phyloP scores from a whole-genome alignment of 2,888 invertebrate species.

The Drosophila emarginata region DNA sequence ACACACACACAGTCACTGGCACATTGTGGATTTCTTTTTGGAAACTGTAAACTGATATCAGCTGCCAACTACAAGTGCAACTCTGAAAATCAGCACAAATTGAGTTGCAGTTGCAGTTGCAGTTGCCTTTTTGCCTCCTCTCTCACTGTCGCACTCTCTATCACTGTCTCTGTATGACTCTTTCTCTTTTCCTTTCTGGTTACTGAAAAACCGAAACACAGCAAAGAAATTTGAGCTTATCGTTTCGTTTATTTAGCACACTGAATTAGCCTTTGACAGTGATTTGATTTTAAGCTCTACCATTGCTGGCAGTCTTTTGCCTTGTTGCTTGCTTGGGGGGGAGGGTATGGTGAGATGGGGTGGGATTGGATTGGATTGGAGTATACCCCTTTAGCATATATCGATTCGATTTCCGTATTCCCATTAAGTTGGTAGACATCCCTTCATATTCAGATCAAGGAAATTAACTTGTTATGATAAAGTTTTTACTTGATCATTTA shows the following conservation, averaged over 20 bases:
- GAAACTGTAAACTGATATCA: background rate
- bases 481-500: no score
- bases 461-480: no score
- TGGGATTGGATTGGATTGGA: no score
- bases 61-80: constrained; percentile 11
- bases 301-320: no score
- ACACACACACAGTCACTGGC: background rate
- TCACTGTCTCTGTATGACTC: background rate
- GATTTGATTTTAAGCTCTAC: constrained; percentile 51
- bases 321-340: no score
- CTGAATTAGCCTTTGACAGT: constrained; percentile 46
- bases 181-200: no score
- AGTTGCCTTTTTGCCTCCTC: background rate
- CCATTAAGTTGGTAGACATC: no score
- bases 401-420: no score
- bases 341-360: no score
- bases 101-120: constrained; percentile 19
- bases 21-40: background rate
- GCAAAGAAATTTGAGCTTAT: constrained; percentile 11
- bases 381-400: no score
- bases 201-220: background rate
- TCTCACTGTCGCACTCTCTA: background rate
- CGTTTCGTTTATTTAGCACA: constrained; percentile 31
- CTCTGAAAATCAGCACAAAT: constrained; percentile 16
- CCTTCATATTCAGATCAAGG: no score